Percentiles rank a stretch among this genome's conserved stretches.
Conservation (phyloP, 2,113 vertebrate genomes). For the Pelmatolapia mariae region DNA sequence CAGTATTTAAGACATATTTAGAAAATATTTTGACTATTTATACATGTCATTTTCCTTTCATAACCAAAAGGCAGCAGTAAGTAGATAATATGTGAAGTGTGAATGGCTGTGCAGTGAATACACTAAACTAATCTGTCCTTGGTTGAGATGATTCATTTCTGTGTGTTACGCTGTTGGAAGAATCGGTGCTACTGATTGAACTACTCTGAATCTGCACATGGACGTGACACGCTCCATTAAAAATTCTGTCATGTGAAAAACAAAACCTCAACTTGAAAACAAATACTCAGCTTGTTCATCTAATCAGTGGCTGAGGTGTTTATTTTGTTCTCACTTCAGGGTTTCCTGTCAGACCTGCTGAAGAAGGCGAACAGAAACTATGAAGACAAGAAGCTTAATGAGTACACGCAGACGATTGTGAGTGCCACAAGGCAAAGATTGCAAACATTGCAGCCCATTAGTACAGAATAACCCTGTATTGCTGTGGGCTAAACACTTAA, state of each 20-base stretch:
- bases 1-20: background rate
- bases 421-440: conserved; percentile 38
- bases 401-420: conserved; percentile 95
- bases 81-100: background rate
- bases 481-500: background rate
- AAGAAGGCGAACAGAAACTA: conserved; percentile 93
- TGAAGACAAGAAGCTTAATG: conserved; percentile 88
- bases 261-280: background rate
- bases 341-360: conserved; percentile 91
- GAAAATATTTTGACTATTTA: background rate
- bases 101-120: background rate
- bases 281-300: background rate
- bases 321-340: conserved; percentile 63
- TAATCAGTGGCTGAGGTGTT: background rate
- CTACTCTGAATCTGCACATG: background rate
- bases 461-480: background rate
- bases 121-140: background rate
- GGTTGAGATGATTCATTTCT: background rate
- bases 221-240: background rate
- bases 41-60: background rate
- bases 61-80: background rate
- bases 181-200: background rate
- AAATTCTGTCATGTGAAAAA: background rate
- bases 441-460: background rate
- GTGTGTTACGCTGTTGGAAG: background rate